phyloP scores from a whole-genome alignment of 2,888 invertebrate species.

The Gonocerus acuteangulatus region DNA sequence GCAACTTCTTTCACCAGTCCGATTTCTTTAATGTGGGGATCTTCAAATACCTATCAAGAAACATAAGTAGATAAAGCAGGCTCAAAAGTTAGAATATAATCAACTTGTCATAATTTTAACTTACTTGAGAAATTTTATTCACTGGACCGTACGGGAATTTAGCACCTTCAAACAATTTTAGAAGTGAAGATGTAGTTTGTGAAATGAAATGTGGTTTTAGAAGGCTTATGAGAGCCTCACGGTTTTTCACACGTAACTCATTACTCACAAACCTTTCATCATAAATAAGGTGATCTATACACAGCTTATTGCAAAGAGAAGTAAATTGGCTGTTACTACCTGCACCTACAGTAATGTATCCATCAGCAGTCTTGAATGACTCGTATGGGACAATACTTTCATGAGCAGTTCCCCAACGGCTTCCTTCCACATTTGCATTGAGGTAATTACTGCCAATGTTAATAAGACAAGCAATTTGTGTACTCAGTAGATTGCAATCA shows the following conservation, averaged over 20 bases:
- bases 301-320: slow-evolving; percentile 60
- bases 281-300: slow-evolving; percentile 52
- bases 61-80: not conserved
- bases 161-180: slow-evolving; percentile 58
- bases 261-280: slow-evolving; percentile 66
- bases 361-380: slow-evolving; percentile 74
- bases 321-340: slow-evolving; percentile 77
- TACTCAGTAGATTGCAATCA: slow-evolving; percentile 86
- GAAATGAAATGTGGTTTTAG: slow-evolving; percentile 53
- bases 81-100: too few species aligned
- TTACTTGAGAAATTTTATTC: slow-evolving; percentile 68
- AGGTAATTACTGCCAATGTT: slow-evolving; percentile 86
- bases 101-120: slow-evolving; percentile 13
- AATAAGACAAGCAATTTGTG: slow-evolving; percentile 80
- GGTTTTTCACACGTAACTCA: slow-evolving; percentile 63
- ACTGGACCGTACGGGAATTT: slow-evolving; percentile 85
- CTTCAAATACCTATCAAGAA: slow-evolving; percentile 61
- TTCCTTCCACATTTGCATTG: slow-evolving; percentile 59
- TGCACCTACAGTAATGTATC: slow-evolving; percentile 76
- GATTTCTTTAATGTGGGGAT: slow-evolving; percentile 72
- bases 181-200: slow-evolving; percentile 70
- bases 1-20: slow-evolving; percentile 62
- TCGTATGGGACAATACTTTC: slow-evolving; percentile 92
- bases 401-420: slow-evolving; percentile 86
- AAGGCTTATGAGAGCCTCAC: slow-evolving; percentile 57